Base-by-base conservation (phyloP, 2,797 vertebrate species). In the Phaenicophaeus curvirostris region DNA sequence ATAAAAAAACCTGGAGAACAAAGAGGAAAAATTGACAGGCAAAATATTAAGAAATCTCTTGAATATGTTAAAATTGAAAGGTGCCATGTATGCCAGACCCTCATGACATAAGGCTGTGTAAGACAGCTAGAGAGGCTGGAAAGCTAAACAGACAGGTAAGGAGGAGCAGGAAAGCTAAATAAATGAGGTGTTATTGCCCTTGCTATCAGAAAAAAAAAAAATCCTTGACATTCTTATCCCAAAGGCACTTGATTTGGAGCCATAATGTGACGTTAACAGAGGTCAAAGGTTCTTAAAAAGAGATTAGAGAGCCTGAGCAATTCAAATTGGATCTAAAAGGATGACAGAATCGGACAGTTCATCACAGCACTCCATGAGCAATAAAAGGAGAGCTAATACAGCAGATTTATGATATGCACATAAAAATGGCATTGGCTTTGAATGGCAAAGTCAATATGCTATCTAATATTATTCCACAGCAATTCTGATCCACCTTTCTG, bases 251-350 rank as follows among this genome's bases (percentile, higher is more conserved):
- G 46, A 65, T 90, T 81, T 82, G 71, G 57, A 96, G 67, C 31
- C 42, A 37, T 81, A 75, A 78, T 55, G 51, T 69, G 63, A 87
- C 74, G 86, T 65, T 88, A 95, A 76, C 1, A 3, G 33, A 86
- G 35, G 71, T 28, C 42, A 55, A 90, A 93, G 58, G 62, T 73
- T 66, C 63, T 94, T 94, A 85, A 78, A 88, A 92, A 87, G 46
- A 68, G 58, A 92, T 89, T 75, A 90, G 58, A 82, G 66, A 73
- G 51, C 55, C 59, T 4, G 24, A 86, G 48, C 67, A 86, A 93
- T 90, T 92, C 89, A 92, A 89, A 79, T 81, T 25, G 30, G 39
- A 81, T 94, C 46, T 87, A 55, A 79, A 90, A 87, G 67, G 65
- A 71, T 90, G 90, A 51, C 84, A 89, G 67, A 84, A 89, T 13